Base-by-base conservation (phyloP, 2,113 vertebrate genomes). In the Dromiciops gliroides region DNA sequence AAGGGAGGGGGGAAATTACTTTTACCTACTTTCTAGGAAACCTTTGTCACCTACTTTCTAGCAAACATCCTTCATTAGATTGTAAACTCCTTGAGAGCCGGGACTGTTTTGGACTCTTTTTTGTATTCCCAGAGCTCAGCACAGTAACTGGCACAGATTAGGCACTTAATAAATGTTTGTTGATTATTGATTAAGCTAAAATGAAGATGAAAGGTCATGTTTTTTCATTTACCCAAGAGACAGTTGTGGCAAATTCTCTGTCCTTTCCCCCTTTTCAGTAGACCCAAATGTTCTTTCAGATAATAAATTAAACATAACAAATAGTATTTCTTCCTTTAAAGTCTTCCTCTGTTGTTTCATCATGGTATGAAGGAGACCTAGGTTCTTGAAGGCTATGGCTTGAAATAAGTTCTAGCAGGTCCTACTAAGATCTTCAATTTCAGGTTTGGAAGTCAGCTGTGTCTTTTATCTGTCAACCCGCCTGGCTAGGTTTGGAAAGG, bases 281-380 rank as follows among this genome's bases (percentile, higher is more conserved):
- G 88, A 92, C 51, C n/a, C 92, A 53, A 31, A 92, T 31, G 51
- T 49, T n/a, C n/a, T 28, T 94, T 23, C 52, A 94, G 93, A 50
- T 48, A 47, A 67, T 90, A 92, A 94, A 95, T 50, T 28, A 92
- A 50, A 95, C 37, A 52, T 89, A 94, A 90, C 53, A 53, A 53
- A 93, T 49, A n/a, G n/a, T 22, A 83, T 83, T n/a, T 83, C n/a
- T 83, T 75, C 67, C 6, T 75, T 22, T 75, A 75, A n/a, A 75
- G 67, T 37, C n/a, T 75, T 75, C 67, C 25, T 83, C n/a, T 83
- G 67, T 22, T 44, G 16, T n/a, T 44, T 83, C 67, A 83, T 83
- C 67, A 83, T 83, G 16, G 19, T 83, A 8, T 44, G n/a, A 2
- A 22, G 6, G 67, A 23, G 6, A 22, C 37, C 19, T 83, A 83